These are phyloP conservation scores for Drosophila anomelani DNA, from an alignment of 2,888 invertebrate species.

Conservation along the genomic window DNA sequence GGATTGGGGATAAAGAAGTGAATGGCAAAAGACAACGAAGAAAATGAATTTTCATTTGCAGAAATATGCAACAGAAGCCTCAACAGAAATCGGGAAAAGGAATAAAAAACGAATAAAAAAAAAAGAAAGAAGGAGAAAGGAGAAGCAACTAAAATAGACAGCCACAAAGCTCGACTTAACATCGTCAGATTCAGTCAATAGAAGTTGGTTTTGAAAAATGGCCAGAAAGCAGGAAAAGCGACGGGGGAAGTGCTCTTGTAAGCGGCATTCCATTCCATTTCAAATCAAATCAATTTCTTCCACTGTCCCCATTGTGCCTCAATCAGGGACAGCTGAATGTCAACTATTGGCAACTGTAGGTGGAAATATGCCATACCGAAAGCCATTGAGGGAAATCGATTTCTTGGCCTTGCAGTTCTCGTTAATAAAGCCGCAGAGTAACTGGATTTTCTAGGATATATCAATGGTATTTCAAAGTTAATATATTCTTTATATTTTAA, in stretches of 20 bases:
- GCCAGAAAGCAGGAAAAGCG: not conserved
- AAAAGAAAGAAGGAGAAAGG: not conserved
- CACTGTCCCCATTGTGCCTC: conserved; percentile 34
- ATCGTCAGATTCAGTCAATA: conserved; percentile 26
- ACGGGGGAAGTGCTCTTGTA: conserved; percentile 18
- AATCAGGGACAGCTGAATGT: conserved; percentile 37
- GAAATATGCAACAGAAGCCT: conserved; percentile 45
- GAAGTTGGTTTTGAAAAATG: conserved; percentile 3
- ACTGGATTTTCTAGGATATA: not conserved
- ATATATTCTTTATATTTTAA: no score
- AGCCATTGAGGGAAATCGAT: not conserved
- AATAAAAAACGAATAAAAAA: not conserved
- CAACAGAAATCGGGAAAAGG: conserved; percentile 15
- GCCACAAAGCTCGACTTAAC: conserved; percentile 35
- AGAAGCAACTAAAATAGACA: conserved; percentile 15
- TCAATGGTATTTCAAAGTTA: not conserved
- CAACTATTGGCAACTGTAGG: conserved; percentile 29
- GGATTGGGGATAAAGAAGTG: conserved; percentile 20
- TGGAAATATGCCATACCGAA: conserved; percentile 9
- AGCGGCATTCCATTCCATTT: conserved; percentile 35
- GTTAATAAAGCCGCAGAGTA: not conserved
- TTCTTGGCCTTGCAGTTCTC: not conserved
- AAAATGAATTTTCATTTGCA: conserved; percentile 47
- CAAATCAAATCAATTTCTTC: conserved; percentile 40
- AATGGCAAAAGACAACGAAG: conserved; percentile 33